Base-by-base conservation (phyloP, 2,888 invertebrate genomes). In the Epirrhoe tristata region DNA sequence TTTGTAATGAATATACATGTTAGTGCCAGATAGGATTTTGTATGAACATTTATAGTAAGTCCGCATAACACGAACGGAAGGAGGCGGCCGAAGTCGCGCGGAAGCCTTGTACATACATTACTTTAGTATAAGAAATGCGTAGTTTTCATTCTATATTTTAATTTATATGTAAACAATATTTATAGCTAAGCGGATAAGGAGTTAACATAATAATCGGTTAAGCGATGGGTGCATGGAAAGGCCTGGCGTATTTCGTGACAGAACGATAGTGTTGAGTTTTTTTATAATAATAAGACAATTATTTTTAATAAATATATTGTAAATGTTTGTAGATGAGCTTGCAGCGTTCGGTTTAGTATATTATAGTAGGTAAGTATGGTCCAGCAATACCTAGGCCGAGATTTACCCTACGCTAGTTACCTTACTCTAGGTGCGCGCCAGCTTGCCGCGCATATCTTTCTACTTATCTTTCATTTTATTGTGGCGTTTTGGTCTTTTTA, bases 11-110 rank as follows among this genome's bases (percentile, higher is more conserved):
- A 87, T 90, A 92, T 93, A 93, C 93, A 92, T 91, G 88, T 89
- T 91, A 92, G 93, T 92, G 92, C 89, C 92, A 91, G 93, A 88
- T 91, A 91, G 89, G 88, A 83, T 91, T 90, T 92, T 93, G 90
- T 92, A 91, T 90, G 89, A 78, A 86, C 81, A 90, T 91, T 89
- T 91, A 87, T 85, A 84, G 77, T 84, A 77, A 80, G 77, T 59
- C 7, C n/a, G 66, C 66, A 66, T 62, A 56, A 79, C 73, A 83
- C 78, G 76, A 75, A 59, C 54, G 51, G 55, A 56, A 66, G 79
- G 77, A 74, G 32, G 5, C 36, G 59, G 79, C 82, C 80, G 80
- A 83, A 14, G 46, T 81, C 83, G 86, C 83, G 24, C 81, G 81
- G 86, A 90, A 89, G 92, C 92, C 91, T 92, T 92, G 93, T 93